Evolutionary conservation across 2,113 vertebrate genomes (phyloP).

Genomic region (Petrocephalus zakoni): DNA sequence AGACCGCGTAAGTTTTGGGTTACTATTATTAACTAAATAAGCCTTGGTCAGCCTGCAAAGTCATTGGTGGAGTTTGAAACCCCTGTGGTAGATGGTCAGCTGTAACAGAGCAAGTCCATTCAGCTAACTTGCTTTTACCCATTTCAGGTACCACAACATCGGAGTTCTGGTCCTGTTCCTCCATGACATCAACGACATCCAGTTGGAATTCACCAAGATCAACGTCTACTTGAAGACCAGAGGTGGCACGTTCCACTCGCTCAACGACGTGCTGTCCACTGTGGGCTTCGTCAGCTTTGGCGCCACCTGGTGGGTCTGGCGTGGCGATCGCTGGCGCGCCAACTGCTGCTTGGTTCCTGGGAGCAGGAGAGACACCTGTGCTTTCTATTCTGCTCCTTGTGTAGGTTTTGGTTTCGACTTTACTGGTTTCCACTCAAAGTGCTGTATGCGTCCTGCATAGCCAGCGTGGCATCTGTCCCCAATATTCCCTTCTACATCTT

Average conservation of each 20-base stretch:
- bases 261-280: constrained; percentile 78
- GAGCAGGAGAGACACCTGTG: background rate
- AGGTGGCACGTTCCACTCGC: constrained; percentile 61
- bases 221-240: constrained; percentile 90
- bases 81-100: background rate
- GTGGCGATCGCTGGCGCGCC: constrained; percentile 49
- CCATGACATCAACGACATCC: constrained; percentile 83
- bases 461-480: constrained; percentile 75
- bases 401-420: constrained; percentile 96
- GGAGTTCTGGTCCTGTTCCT: constrained; percentile 90
- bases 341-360: background rate
- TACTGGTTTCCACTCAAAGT: constrained; percentile 99
- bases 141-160: constrained; percentile 83
- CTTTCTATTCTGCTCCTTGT: background rate
- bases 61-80: background rate
- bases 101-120: background rate
- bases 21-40: too few species aligned
- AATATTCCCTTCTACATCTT: constrained; percentile 97
- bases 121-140: background rate
- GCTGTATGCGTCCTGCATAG: constrained; percentile 79
- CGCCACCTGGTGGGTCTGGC: constrained; percentile 74
- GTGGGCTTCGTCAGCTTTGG: constrained; percentile 80
- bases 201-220: constrained; percentile 93
- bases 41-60: background rate
- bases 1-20: too few species aligned